Evolutionary conservation across 2,888 invertebrate species (phyloP), one percentile per base, ranked within the genome.

Genomic region (Tetragonisca angustula): DNA sequence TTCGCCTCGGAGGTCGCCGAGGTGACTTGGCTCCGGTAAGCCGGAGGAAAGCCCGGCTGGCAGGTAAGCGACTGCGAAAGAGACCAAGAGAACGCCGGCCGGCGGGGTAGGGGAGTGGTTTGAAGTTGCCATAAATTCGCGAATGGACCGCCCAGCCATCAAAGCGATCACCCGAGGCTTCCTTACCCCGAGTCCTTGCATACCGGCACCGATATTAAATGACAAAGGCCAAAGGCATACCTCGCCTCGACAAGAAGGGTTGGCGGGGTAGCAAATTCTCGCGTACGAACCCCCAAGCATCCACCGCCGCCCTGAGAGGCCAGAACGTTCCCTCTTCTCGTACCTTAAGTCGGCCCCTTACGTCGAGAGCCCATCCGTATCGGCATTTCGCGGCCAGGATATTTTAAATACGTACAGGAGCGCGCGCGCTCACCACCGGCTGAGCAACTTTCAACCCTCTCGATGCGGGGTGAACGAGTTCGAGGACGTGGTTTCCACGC

Each of bases 161-260:
- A 94, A 94, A 94, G 94, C 92, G 92, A 93, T 93, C 92, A 94
- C 94, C 94, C 92, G 93, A 93, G 94, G 94, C 94, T 94, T 93
- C 92, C 92, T 94, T 92, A 92, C 88, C 88, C 84, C 86, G 89
- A 88, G 90, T 91, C 91, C 91, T 91, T 87, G 91, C 94, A 94
- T 94, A 93, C 94, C 94, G 89, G 92, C 89, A 91, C 92, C 92
- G 92, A 94, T 94, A 94, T 94, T 94, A 94, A 94, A 94, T 94
- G 94, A 94, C 94, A 94, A 94, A 94, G 94, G 92, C 90, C 94
- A 94, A 94, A 94, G 94, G 94, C 93, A 94, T 94, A 94, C 94
- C 94, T 91, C 83, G 84, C 88, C 86, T 78, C 86, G 79, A 87
- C 84, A 89, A 74, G 90, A 90, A 90, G 89, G 92, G 92, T 90